A percentile compares a stretch with the other conserved stretches of the same genome.
These are phyloP conservation scores for Volucella bombylans DNA, from an alignment of 2,888 invertebrate species.

Conservation along the genomic window DNA sequence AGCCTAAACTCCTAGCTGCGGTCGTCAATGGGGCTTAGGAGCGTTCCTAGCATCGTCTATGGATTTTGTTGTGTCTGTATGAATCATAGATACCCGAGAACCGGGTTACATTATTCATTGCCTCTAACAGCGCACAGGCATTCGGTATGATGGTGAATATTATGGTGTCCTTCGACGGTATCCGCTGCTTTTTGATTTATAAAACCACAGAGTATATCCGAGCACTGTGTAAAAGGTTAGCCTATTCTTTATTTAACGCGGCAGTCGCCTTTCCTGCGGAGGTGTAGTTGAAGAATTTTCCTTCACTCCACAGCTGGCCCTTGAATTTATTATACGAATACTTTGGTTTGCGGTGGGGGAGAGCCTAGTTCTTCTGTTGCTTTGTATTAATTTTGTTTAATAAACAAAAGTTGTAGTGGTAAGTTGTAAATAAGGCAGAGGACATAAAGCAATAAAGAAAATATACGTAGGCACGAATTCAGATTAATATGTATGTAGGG, in stretches of 20 bases:
- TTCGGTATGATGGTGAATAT: slow-evolving; percentile 3
- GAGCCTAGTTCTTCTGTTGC: slow-evolving; percentile 29
- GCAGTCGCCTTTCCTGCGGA: background rate
- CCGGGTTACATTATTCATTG: slow-evolving; percentile 36
- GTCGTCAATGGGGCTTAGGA: slow-evolving; percentile 25
- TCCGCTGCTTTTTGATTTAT: slow-evolving; percentile 42
- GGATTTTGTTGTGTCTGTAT: background rate
- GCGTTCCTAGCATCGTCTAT: slow-evolving; percentile 27
- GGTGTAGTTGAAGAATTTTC: slow-evolving; percentile 5
- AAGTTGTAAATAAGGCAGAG: slow-evolving; percentile 9
- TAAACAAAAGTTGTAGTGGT: slow-evolving; percentile 27
- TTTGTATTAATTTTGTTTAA: slow-evolving; percentile 57
- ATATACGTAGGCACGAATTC: slow-evolving; percentile 10
- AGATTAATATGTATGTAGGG: background rate
- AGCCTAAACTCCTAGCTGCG: slow-evolving; percentile 9
- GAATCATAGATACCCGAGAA: background rate
- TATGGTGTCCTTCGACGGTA: slow-evolving; percentile 34
- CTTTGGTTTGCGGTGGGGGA: slow-evolving; percentile 19
- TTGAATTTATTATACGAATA: slow-evolving; percentile 20
- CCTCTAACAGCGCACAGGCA: background rate
- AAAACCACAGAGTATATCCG: slow-evolving; percentile 20
- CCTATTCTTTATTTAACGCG: background rate
- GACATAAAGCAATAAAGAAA: slow-evolving; percentile 16
- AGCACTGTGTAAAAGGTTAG: background rate
- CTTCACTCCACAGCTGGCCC: background rate